Evolutionary conservation across 1,140 invertebrate species (phyloP).

Genomic region (Leptopilina boulardi): DNA sequence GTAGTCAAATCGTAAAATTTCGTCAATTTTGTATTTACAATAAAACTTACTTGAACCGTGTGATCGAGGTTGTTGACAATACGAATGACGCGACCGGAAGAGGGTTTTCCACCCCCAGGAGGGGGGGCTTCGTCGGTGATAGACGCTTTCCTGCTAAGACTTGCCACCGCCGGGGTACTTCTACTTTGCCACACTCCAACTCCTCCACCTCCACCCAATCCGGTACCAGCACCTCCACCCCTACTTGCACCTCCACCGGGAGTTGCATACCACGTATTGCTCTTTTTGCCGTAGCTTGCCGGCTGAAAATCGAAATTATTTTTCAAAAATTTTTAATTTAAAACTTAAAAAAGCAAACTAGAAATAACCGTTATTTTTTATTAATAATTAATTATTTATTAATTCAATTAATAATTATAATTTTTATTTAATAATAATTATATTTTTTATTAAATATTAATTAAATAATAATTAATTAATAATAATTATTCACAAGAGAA

Average conservation of each 20-base stretch:
- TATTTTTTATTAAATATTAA: no score
- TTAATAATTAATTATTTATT: neutral
- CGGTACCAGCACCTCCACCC: conserved; percentile 75
- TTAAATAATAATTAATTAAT: no score
- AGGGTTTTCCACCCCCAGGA: conserved; percentile 83
- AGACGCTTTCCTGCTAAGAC: conserved; percentile 78
- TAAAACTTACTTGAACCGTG: conserved; percentile 85
- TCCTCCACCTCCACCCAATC: conserved; percentile 76
- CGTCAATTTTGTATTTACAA: no score
- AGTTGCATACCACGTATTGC: conserved; percentile 89
- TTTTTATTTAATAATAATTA: no score
- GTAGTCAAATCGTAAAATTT: no score
- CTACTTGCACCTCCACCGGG: conserved; percentile 72
- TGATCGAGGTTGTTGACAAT: conserved; percentile 95
- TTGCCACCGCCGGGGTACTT: conserved; percentile 86
- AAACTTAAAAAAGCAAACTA: neutral
- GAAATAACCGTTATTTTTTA: neutral
- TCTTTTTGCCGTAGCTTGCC: conserved; percentile 91
- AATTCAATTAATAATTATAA: no score
- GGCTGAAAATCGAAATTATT: conserved; percentile 75
- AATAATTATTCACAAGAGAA: no score
- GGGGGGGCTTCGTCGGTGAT: conserved; percentile 80
- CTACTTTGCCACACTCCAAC: conserved; percentile 79
- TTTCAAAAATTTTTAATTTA: neutral
- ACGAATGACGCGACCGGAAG: conserved; percentile 89